Base-by-base conservation (phyloP, 2,888 invertebrate species). In the Spodoptera littoralis region DNA sequence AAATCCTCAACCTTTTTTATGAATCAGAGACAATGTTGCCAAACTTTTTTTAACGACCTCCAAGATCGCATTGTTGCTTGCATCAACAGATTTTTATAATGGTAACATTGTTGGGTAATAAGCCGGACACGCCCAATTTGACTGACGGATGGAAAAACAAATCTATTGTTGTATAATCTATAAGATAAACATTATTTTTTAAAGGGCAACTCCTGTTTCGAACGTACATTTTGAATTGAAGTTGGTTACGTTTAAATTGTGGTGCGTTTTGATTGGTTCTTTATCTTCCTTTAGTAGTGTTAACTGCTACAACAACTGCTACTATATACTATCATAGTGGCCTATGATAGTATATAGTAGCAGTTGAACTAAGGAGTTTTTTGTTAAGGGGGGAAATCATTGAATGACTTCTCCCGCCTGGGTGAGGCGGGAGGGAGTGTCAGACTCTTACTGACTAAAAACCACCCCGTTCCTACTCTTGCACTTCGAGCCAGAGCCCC, bases 51-150 rank as follows among this genome's bases (percentile, higher is more conserved):
- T 2, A 8, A 12, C 13, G 73, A 73, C 73, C 73, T 73, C 73
- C 73, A 65, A 44, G 24, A 8, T 46, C 44, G 53, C 45, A 59
- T 73, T 73, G 74, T 73, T 62, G 43, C 3, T 44, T 59, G 53
- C 62, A 65, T 65, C 74, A 74, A 70, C 74, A 70, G 61, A 61
- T 74, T 60, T 65, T 73, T 54, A 22, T 56, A 50, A 64, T 69
- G 47, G 73, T 49, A 62, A 84, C 79, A 76, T 77, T 76, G 65
- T 54, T 22, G 53, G 46, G 57, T 71, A 69, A 58, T 57, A 73
- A 76, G 65, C 65, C 71, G 45, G 79, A 72, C 78, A 81, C 85
- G 85, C 84, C 82, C 83, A 85, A 86, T 84, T 87, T 81, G 77
- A 79, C 73, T 70, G 77, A 76, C 81, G 83, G 81, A 84, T 72